Conservation (phyloP, 2,113 vertebrate species). For the Xenopus borealis region DNA sequence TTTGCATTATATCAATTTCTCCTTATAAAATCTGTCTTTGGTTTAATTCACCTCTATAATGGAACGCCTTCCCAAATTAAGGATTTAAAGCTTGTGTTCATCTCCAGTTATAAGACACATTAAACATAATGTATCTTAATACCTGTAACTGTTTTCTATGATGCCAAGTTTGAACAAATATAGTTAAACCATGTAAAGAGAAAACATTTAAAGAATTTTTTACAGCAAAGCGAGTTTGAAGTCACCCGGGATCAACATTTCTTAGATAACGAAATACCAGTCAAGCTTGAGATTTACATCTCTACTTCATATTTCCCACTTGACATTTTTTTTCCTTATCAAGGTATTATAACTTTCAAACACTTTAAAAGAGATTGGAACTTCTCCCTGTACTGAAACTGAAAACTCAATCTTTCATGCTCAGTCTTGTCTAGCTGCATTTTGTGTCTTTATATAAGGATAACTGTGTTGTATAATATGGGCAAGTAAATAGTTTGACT, state of each 20-base stretch:
- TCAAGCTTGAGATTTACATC: constrained; percentile 60
- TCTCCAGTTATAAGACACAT: too few relatives aligned
- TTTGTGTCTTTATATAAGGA: too few relatives aligned
- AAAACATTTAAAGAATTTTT: constrained; percentile 7
- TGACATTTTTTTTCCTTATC: constrained; percentile 45
- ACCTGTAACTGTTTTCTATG: background rate
- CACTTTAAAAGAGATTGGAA: constrained; percentile 54
- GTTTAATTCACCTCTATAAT: background rate
- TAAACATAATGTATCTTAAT: too few relatives aligned
- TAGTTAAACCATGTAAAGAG: background rate
- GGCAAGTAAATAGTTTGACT: too few relatives aligned
- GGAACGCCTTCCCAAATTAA: background rate
- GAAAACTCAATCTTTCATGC: constrained; percentile 56
- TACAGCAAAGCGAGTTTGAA: constrained; percentile 31
- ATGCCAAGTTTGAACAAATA: constrained; percentile 4
- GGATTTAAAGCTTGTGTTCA: too few relatives aligned
- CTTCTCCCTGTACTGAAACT: constrained; percentile 44
- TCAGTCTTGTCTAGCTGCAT: too few relatives aligned
- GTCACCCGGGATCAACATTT: constrained; percentile 53
- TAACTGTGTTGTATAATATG: too few relatives aligned
- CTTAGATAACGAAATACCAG: constrained; percentile 55
- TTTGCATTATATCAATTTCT: too few relatives aligned
- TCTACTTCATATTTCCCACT: constrained; percentile 56
- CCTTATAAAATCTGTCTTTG: too few relatives aligned
- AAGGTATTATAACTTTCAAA: constrained; percentile 57